These are phyloP conservation scores for Thelaira solivaga DNA, from an alignment of 2,888 invertebrate genomes.

Conservation along the genomic window DNA sequence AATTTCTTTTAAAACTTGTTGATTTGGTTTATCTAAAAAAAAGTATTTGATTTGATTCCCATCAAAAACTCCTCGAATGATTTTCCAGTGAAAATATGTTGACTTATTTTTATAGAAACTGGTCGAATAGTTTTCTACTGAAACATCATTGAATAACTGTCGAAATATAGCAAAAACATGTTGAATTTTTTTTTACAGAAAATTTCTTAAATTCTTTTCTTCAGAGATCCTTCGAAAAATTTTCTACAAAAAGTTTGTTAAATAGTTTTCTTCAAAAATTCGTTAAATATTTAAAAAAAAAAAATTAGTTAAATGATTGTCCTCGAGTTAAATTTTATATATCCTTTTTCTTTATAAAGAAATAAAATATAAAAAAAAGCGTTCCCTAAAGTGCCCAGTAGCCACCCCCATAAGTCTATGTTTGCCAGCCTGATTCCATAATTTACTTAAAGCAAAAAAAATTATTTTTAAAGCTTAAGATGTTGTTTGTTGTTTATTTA, in stretches of 20 bases:
- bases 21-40: too few species aligned
- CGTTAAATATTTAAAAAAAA: neutral
- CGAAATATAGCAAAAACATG: too few species aligned
- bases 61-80: too few species aligned
- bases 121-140: too few species aligned
- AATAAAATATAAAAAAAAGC: neutral
- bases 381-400: neutral
- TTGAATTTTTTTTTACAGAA: too few species aligned
- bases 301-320: neutral
- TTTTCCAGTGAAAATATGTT: too few species aligned
- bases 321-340: too few species aligned
- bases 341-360: too few species aligned
- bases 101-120: neutral
- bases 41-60: too few species aligned
- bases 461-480: slow-evolving; percentile 35
- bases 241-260: neutral
- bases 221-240: neutral
- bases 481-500: slow-evolving; percentile 33
- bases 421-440: neutral
- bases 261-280: neutral
- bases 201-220: neutral
- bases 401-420: neutral
- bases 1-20: too few species aligned
- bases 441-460: slow-evolving; percentile 3
- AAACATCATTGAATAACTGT: too few species aligned